Evolutionary conservation across 1,140 invertebrate species (phyloP), one percentile per base, ranked within the genome.

Genomic region (Battus philenor): DNA sequence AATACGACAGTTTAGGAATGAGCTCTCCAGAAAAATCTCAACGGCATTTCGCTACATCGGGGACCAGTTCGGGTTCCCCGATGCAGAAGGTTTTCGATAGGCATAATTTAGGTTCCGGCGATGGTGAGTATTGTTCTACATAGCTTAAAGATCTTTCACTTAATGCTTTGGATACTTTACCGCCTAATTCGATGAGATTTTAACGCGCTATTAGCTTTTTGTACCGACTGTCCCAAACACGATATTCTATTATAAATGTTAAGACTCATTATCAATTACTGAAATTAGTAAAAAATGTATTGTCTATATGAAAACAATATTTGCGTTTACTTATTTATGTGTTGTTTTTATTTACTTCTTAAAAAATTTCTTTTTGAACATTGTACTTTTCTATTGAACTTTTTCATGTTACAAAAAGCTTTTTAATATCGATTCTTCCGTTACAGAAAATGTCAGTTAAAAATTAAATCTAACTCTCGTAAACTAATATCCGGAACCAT

Each of bases 401-500:
- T 16, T 7, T 39, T 13, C 24, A 15, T 10, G 16, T 18, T n/a
- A n/a, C 38, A 18, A 27, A 41, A 41, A 18, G 38, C 38, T 41
- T 41, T 10, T 41, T 29, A 41, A 41, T 41, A 41, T 27, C 10
- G 12, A 29, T n/a, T 41, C 38, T 41, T 27, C 38, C 24, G 26
- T 41, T 41, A 15, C 38, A 41, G 38, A 22, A 27, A 34, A 34
- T 34, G 24, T 17, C 2, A 29, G 38, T 27, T 16, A 41, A 26
- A 17, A 5, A 29, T 12, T 26, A 39, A 39, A 8, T 22, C 33
- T 44, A 44, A 36, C 34, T 27, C 8, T 41, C 46, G 34, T 68
- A 67, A 68, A 66, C 43, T 65, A 68, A 57, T 65, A 51, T 73
- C 67, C 70, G 62, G 59, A 72, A 73, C 69, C 78, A 81, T 80